These are phyloP conservation scores for Nomada goodeniana DNA, from an alignment of 2,888 invertebrate species.

Conservation along the genomic window DNA sequence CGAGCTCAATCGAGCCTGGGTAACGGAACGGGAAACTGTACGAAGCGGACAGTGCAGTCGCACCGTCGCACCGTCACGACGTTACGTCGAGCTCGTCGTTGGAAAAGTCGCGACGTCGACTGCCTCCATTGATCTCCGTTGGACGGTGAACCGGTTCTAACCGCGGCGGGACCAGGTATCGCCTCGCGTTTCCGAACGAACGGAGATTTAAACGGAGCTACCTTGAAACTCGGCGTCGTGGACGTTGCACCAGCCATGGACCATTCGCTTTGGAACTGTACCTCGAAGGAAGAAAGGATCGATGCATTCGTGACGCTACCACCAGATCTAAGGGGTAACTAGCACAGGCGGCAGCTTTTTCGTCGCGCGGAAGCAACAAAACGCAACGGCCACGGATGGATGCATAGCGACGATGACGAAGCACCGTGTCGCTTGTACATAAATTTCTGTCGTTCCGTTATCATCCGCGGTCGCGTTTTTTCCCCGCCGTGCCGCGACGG, in stretches of 20 bases:
- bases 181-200: slow-evolving; percentile 7
- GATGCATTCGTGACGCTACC: too few species aligned
- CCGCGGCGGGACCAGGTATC: slow-evolving; percentile 28
- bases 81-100: slow-evolving; percentile 9
- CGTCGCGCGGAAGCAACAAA: slow-evolving; percentile 47
- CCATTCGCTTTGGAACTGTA: neutral
- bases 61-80: slow-evolving; percentile 14
- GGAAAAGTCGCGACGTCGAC: slow-evolving; percentile 44
- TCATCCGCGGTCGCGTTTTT: slow-evolving; percentile 5
- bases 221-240: slow-evolving; percentile 12
- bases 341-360: slow-evolving; percentile 33
- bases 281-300: too few species aligned
- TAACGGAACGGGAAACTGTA: slow-evolving; percentile 40
- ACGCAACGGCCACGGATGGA: slow-evolving; percentile 44
- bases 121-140: slow-evolving; percentile 61
- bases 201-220: neutral
- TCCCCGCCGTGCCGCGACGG: neutral
- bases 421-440: slow-evolving; percentile 34
- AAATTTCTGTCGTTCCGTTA: slow-evolving; percentile 43
- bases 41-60: neutral
- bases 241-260: neutral
- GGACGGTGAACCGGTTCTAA: slow-evolving; percentile 37
- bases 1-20: slow-evolving; percentile 60
- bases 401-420: slow-evolving; percentile 47
- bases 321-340: too few species aligned